These are phyloP conservation scores for Schizothorax lantsangensis DNA, from an alignment of 2,797 vertebrate genomes.

Conservation along the genomic window DNA sequence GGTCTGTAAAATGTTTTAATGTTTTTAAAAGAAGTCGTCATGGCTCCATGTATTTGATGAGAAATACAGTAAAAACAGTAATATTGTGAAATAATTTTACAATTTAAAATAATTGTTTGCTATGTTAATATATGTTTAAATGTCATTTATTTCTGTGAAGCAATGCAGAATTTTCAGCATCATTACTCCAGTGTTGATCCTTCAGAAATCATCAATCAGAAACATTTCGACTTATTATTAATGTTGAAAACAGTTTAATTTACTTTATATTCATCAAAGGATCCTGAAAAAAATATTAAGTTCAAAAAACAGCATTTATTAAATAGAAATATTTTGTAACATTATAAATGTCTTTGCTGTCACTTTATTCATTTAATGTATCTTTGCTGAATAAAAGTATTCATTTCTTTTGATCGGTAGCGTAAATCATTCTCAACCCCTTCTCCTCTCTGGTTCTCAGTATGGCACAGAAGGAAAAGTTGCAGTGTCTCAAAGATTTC, in stretches of 20 bases:
- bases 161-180: not conserved
- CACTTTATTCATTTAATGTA: not conserved
- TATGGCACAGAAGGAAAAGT: slow-evolving; percentile 98
- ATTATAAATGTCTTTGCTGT: not conserved
- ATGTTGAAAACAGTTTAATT: not conserved
- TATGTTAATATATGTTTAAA: not conserved
- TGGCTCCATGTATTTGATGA: not conserved
- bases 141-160: not conserved
- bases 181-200: not conserved
- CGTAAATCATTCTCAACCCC: not conserved
- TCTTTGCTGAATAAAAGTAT: not conserved
- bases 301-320: not conserved
- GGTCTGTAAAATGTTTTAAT: not conserved
- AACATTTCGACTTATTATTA: not conserved
- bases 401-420: not conserved
- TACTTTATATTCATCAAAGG: too few species aligned
- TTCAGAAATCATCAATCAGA: not conserved
- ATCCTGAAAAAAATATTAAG: too few species aligned
- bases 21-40: not conserved
- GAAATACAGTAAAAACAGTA: not conserved
- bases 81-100: not conserved
- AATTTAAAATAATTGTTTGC: not conserved
- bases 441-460: slow-evolving; percentile 60
- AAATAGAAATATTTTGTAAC: not conserved
- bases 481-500: slow-evolving; percentile 97